Evolutionary conservation across 2,888 invertebrate genomes (phyloP).

Genomic region (Drosophila mayaguana): DNA sequence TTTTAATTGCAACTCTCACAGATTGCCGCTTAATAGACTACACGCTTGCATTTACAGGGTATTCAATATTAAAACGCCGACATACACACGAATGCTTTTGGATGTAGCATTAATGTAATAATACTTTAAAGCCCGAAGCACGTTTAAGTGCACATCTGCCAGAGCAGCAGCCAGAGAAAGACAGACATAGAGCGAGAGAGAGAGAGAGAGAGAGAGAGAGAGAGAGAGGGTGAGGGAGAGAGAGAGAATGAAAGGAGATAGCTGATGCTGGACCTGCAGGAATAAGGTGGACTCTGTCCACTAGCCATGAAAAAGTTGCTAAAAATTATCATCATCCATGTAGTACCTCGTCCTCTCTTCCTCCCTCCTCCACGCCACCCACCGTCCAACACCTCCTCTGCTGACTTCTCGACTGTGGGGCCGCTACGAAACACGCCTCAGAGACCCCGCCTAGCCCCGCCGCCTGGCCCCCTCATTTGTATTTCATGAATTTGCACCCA

Average conservation of each 20-base stretch:
- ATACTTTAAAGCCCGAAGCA: constrained; percentile 68
- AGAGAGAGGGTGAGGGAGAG: neutral
- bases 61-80: constrained; percentile 19
- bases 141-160: constrained; percentile 67
- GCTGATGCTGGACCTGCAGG: neutral
- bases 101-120: constrained; percentile 56
- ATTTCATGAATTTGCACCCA: constrained; percentile 41
- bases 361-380: neutral
- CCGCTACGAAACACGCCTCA: constrained; percentile 20
- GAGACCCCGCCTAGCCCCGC: neutral
- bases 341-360: neutral
- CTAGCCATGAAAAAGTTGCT: constrained; percentile 63
- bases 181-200: neutral
- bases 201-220: neutral
- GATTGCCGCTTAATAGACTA: neutral
- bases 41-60: constrained; percentile 37
- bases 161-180: constrained; percentile 6
- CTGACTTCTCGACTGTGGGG: neutral
- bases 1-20: neutral
- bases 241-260: neutral
- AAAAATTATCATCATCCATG: constrained; percentile 70
- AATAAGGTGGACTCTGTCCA: constrained; percentile 17
- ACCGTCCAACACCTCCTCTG: neutral
- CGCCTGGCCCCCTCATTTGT: neutral
- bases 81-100: constrained; percentile 48